Evolutionary conservation across 2,888 invertebrate genomes (phyloP).

Genomic region (Parelbella ahira): DNA sequence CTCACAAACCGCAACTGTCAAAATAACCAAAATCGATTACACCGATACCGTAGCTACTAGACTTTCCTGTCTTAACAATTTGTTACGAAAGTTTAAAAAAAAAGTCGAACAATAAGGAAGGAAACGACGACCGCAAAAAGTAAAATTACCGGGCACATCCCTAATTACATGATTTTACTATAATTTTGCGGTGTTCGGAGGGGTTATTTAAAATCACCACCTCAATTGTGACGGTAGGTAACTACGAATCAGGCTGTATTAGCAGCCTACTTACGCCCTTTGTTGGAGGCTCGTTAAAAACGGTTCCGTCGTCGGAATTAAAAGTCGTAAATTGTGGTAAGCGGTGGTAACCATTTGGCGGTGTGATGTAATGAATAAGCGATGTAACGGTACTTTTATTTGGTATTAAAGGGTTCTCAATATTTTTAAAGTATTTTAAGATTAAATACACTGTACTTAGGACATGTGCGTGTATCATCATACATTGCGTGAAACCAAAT

Average conservation of each 20-base stretch:
- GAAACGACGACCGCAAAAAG: constrained; percentile 71
- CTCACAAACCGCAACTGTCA: constrained; percentile 70
- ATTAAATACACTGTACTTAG: no score
- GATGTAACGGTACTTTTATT: constrained; percentile 4
- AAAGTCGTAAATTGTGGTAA: constrained; percentile 39
- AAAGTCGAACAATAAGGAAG: constrained; percentile 66
- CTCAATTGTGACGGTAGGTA: constrained; percentile 53
- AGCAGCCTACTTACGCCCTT: constrained; percentile 45
- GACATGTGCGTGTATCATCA: no score
- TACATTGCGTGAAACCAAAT: no score
- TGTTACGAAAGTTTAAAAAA: constrained; percentile 40
- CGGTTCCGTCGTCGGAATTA: constrained; percentile 40
- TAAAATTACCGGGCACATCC: constrained; percentile 57
- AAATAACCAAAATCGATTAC: constrained; percentile 73
- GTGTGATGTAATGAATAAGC: constrained; percentile 1
- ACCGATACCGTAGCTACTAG: constrained; percentile 35
- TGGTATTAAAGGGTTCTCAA: neutral
- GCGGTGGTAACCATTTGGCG: constrained; percentile 27
- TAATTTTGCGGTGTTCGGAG: constrained; percentile 67
- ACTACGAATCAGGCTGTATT: constrained; percentile 68
- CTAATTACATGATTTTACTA: constrained; percentile 72
- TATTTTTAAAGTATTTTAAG: no score
- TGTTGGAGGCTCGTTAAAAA: constrained; percentile 50
- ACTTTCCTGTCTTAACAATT: constrained; percentile 50
- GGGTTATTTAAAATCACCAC: constrained; percentile 62